These are phyloP conservation scores for Eupeodes luniger DNA, from an alignment of 2,888 invertebrate species.

Conservation along the genomic window DNA sequence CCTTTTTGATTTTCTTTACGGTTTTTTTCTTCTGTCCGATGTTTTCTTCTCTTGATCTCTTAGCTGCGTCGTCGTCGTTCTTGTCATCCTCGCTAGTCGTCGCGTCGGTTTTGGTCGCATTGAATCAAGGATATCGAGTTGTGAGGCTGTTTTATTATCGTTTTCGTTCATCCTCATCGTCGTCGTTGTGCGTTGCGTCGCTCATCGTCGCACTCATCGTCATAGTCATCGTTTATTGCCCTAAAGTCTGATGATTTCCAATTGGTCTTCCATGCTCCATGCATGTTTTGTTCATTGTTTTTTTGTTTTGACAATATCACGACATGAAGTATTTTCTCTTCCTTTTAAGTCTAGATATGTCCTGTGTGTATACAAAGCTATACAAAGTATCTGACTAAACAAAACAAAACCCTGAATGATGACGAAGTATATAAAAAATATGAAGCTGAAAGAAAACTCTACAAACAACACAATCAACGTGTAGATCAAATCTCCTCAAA, in stretches of 20 bases:
- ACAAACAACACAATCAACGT: not conserved
- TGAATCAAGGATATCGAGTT: constrained; percentile 40
- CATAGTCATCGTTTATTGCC: not conserved
- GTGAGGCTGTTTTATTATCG: constrained; percentile 38
- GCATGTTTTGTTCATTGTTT: not conserved
- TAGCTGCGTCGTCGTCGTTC: not conserved
- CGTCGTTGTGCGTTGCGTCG: not conserved
- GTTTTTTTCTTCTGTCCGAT: not conserved
- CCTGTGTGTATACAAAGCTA: not conserved
- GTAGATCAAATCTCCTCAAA: not conserved
- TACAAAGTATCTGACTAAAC: not conserved
- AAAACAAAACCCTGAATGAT: not conserved
- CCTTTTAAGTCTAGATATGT: not conserved
- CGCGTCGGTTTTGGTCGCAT: not conserved
- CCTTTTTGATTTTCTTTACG: not conserved
- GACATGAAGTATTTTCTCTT: not conserved
- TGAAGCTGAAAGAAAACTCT: constrained; percentile 2
- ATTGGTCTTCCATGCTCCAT: not conserved
- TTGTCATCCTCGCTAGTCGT: no score
- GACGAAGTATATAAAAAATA: constrained; percentile 2
- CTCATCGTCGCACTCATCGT: not conserved
- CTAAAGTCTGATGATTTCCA: constrained; percentile 24
- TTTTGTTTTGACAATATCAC: constrained; percentile 7
- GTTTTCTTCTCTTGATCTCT: constrained; percentile 18
- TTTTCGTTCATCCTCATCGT: not conserved